Conservation (phyloP, 64 coral and sea anemone genomes). For the Pocillopora verrucosa region DNA sequence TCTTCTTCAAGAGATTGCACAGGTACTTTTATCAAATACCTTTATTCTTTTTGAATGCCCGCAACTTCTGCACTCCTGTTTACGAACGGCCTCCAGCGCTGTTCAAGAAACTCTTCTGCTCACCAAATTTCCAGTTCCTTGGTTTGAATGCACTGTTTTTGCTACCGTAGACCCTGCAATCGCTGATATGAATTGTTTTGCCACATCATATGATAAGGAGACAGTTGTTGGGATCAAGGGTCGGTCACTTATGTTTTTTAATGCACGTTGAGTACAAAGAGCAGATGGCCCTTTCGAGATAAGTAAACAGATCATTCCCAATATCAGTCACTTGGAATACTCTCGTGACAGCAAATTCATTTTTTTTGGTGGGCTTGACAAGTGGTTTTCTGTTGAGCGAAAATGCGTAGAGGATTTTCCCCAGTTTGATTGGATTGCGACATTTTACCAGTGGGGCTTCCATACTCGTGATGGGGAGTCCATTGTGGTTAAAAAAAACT, state of each 20-base stretch:
- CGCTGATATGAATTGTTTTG: not conserved
- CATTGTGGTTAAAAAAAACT: not conserved
- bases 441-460: not conserved
- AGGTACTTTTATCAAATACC: not conserved
- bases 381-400: slow-evolving; percentile 32
- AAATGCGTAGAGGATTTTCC: not conserved
- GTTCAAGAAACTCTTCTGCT: not conserved
- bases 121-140: not conserved
- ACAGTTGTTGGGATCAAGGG: not conserved
- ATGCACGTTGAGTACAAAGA: not conserved
- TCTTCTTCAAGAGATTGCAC: not conserved
- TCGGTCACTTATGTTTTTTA: not conserved
- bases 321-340: not conserved
- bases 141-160: not conserved
- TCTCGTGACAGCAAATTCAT: not conserved
- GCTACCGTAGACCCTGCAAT: not conserved
- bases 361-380: slow-evolving; percentile 12
- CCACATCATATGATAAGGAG: not conserved
- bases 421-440: not conserved
- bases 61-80: not conserved
- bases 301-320: not conserved
- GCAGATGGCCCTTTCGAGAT: not conserved
- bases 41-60: not conserved
- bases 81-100: not conserved
- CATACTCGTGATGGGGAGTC: not conserved